Conservation (phyloP, 2,797 vertebrate species). For the Xerus rutilus region DNA sequence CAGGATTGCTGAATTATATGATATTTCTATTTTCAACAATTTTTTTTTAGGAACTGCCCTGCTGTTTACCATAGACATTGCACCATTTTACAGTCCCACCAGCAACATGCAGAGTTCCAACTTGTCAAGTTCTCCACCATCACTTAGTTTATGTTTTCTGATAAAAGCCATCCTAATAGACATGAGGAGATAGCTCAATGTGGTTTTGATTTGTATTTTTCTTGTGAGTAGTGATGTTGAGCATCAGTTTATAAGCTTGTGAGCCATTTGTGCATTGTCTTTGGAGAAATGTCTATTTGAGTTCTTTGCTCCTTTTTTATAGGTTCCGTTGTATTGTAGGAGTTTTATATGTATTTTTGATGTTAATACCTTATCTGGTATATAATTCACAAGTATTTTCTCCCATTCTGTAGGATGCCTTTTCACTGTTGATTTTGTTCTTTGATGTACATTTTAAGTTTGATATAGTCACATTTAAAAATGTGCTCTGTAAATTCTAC, state of each 20-base stretch:
- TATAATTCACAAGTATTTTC: no score
- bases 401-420: no score
- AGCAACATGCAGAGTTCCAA: not conserved
- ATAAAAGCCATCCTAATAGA: not conserved
- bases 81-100: no score
- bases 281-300: no score
- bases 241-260: not conserved
- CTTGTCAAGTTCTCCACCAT: not conserved
- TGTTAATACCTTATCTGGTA: no score
- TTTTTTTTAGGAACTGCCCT: not conserved
- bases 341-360: no score
- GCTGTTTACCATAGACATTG: not conserved
- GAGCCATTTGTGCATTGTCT: not conserved
- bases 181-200: not conserved
- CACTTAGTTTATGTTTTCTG: not conserved
- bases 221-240: not conserved
- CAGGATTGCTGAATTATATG: not conserved
- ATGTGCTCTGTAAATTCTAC: not conserved
- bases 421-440: not conserved
- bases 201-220: not conserved
- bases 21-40: not conserved
- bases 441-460: not conserved
- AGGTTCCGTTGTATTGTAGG: no score
- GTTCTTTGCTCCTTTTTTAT: no score
- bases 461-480: not conserved